These are phyloP conservation scores for Sitta carolinensis DNA, from an alignment of 2,797 vertebrate genomes.

Conservation along the genomic window DNA sequence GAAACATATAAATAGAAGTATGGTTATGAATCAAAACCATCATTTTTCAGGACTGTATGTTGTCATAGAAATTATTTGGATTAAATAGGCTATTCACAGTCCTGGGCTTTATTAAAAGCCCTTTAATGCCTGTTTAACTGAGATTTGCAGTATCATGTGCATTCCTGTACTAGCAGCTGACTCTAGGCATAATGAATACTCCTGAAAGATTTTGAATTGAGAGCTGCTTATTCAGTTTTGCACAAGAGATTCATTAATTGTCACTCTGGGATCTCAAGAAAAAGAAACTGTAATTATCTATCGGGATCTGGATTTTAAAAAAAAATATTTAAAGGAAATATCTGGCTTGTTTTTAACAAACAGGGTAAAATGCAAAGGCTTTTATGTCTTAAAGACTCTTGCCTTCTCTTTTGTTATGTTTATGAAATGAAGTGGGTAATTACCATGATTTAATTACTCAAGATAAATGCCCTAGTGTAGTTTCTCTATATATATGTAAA, in stretches of 20 bases:
- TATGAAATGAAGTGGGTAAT: neutral
- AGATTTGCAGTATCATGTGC: neutral
- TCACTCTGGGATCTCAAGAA: neutral
- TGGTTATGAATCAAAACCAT: neutral
- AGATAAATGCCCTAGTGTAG: neutral
- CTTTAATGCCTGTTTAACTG: neutral
- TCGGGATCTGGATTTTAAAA: neutral
- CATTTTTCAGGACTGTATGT: neutral
- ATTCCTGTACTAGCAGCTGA: neutral
- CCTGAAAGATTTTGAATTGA: slow-evolving; percentile 17
- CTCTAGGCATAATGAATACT: neutral
- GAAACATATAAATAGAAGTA: slow-evolving; percentile 20
- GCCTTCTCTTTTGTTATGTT: neutral
- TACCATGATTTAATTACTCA: neutral
- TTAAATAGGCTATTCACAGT: neutral
- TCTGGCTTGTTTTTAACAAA: neutral
- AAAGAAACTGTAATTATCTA: neutral
- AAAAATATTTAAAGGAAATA: neutral
- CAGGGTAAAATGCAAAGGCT: neutral
- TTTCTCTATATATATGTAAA: neutral
- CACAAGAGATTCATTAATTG: neutral
- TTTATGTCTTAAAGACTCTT: neutral
- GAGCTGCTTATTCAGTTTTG: slow-evolving; percentile 1
- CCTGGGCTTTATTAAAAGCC: neutral
- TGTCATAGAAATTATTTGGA: slow-evolving; percentile 11